Base-by-base conservation (phyloP, 2,113 vertebrate species). In the Burhinus bistriatus region DNA sequence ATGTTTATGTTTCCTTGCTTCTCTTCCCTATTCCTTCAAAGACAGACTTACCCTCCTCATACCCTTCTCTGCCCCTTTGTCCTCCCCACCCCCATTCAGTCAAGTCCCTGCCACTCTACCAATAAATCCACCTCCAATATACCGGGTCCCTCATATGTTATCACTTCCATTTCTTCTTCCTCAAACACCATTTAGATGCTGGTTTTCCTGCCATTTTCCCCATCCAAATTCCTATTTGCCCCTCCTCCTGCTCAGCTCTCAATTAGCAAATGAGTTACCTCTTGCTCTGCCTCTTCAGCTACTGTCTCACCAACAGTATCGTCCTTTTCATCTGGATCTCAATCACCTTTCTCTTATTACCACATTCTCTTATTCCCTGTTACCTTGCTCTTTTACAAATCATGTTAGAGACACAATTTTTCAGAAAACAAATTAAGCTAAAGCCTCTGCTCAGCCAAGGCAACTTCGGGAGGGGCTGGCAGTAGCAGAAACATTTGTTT, bases 131-230 rank as follows among this genome's bases (percentile, higher is more conserved):
- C 18, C 61, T 87, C 17, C 19, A n/a, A 17, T 34, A 15, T 26
- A 22, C 15, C 0, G 0, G 9, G 11, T 72, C 15, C 34, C 9
- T 89, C 18, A 25, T 22, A 34, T 10, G 10, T 82, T 44, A 18
- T 65, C 15, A 64, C 2, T 14, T 29, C 12, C 1, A 27, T 30
- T 79, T 91, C 29, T 69, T 52, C 38, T 72, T 54, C 61, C 40
- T 65, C 9, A n/a, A 18, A 59, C 4, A 45, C 20, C 2, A 0
- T 68, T 59, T 55, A 75, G 32, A 57, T 52, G 22, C 3, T 55
- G 51, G 6, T 64, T 93, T 91, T 79, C 49, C 11, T 21, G 21
- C 30, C 8, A 64, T 2, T 68, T 79, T 79, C 16, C 5, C 15
- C 23, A 64, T 34, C 5, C 3, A 9, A 76, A 88, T 57, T 79